Evolutionary conservation across 2,888 invertebrate genomes (phyloP), one percentile per base, ranked within the genome.

Genomic region (Odontothrips loti): DNA sequence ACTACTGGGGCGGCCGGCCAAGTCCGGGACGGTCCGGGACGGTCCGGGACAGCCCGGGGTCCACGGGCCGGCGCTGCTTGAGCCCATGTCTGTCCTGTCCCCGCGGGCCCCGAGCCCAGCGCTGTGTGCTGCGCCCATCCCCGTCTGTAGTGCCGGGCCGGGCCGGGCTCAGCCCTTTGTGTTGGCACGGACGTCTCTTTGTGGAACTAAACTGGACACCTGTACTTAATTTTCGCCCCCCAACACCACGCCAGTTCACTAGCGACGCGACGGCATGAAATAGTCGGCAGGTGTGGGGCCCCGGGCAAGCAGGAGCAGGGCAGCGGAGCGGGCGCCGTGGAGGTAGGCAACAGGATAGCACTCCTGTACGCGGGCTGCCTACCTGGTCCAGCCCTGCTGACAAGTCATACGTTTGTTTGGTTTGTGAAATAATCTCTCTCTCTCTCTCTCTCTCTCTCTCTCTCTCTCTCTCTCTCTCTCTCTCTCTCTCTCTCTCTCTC

Each of bases 141-240:
- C 85, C 85, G 85, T 86, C 87, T 86, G 86, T 86, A 86, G 86
- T 86, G 86, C 87, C 85, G 86, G 86, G 87, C 86, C 86, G 84
- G 85, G 85, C 85, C 85, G n/a, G 34, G 83, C 82, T 82, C 82
- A 81, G 83, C 84, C 83, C 82, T 82, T 82, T 80, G 81, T 75
- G 47, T 79, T 43, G 34, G 34, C 34, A 80, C 51, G 58, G 20
- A 29, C 75, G 79, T 27, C 68, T 75, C 68, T 75, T 75, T 75
- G 68, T 75, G 68, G 12, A 75, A 75, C 68, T 75, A 75, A 23
- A n/a, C 27, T 23, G 68, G n/a, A 68, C 68, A 75, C 68, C 68
- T 75, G 68, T 75, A 27, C 68, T 75, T 75, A 8, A 75, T 75
- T 75, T 75, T 75, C 68, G 27, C 80, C 83, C 80, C 83, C 84